phyloP scores from a whole-genome alignment of 2,888 invertebrate species.

The Synergus gifuensis region DNA sequence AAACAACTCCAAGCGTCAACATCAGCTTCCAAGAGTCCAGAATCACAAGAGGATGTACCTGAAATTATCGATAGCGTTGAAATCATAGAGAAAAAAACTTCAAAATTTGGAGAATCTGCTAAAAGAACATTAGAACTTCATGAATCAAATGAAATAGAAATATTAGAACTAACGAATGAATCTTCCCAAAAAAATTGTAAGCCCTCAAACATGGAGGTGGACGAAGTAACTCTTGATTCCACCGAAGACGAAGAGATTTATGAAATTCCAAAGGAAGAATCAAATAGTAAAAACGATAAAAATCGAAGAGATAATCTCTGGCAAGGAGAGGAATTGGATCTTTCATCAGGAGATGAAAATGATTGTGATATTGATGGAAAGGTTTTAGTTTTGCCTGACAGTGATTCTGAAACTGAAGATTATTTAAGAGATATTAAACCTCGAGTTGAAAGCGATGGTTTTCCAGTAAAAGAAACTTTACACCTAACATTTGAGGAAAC shows the following conservation, averaged over 20 bases:
- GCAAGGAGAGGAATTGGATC: slow-evolving; percentile 48
- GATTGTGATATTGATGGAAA: slow-evolving; percentile 70
- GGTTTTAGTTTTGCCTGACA: slow-evolving; percentile 83
- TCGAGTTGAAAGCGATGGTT: slow-evolving; percentile 81
- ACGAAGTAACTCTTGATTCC: slow-evolving; percentile 65
- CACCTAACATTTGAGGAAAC: slow-evolving; percentile 88
- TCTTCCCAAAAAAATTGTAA: background rate
- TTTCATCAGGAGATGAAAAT: slow-evolving; percentile 51
- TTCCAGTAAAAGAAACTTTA: slow-evolving; percentile 82
- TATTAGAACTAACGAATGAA: slow-evolving; percentile 6
- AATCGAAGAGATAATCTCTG: slow-evolving; percentile 46
- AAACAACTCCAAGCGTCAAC: slow-evolving; percentile 10
- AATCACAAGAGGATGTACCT: slow-evolving; percentile 46
- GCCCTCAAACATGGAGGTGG: slow-evolving; percentile 50
- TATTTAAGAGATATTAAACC: slow-evolving; percentile 82
- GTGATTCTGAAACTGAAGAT: slow-evolving; percentile 83
- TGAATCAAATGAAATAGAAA: slow-evolving; percentile 17
- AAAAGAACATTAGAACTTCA: background rate
- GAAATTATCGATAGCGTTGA: slow-evolving; percentile 45
- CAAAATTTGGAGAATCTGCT: background rate
- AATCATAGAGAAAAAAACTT: slow-evolving; percentile 44
- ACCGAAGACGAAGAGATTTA: slow-evolving; percentile 68
- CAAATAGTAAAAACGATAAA: slow-evolving; percentile 55
- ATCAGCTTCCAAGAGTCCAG: slow-evolving; percentile 23
- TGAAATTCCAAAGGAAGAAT: slow-evolving; percentile 59